Conservation (phyloP, 2,797 vertebrate genomes). For the Enteromius mattozi region DNA sequence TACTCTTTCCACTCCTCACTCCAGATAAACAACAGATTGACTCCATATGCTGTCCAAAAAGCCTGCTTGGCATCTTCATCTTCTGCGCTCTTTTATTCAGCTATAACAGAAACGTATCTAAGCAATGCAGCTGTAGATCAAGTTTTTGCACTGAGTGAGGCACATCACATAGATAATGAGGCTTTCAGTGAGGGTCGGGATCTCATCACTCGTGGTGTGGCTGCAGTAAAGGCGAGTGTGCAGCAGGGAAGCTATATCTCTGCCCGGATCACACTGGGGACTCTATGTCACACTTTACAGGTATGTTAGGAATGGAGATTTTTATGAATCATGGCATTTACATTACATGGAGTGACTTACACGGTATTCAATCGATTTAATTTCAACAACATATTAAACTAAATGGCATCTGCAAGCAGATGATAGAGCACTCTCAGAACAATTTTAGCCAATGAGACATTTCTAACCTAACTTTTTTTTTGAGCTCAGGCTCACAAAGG, state of each 20-base stretch:
- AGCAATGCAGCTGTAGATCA: neutral
- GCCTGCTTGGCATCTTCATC: neutral
- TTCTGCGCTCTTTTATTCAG: neutral
- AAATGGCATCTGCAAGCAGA: neutral
- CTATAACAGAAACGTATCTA: neutral
- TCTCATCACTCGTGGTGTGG: constrained; percentile 68
- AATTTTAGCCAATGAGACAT: neutral
- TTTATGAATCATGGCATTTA: too few relatives aligned
- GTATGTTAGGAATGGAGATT: constrained; percentile 53
- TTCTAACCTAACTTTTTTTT: too few relatives aligned
- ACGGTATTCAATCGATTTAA: too few relatives aligned
- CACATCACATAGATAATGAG: constrained; percentile 73
- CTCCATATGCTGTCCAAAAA: neutral
- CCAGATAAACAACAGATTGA: neutral
- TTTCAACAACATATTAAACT: neutral
- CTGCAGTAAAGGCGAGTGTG: constrained; percentile 65
- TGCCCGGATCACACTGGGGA: constrained; percentile 69
- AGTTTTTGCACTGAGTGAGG: constrained; percentile 4
- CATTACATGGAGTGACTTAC: too few relatives aligned
- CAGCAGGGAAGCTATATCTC: constrained; percentile 60
- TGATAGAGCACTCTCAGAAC: neutral
- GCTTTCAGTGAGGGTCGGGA: constrained; percentile 61
- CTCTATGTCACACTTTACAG: constrained; percentile 75
- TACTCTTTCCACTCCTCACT: neutral
- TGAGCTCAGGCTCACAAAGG: neutral